Conservation (phyloP, 2,888 invertebrate species). For the Gnatocerus cornutus region DNA sequence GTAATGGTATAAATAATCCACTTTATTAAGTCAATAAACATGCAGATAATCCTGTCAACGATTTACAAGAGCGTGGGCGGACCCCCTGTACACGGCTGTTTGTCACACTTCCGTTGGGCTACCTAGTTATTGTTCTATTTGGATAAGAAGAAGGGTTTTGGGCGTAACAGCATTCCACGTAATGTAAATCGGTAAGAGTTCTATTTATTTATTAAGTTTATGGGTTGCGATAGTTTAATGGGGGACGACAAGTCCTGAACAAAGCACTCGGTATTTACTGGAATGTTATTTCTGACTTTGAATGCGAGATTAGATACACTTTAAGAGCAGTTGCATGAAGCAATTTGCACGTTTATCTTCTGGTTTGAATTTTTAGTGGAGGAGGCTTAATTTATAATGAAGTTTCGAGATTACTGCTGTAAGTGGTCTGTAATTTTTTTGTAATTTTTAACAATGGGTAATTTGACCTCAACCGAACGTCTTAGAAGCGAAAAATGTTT, state of each 20-base stretch:
- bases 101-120: conserved; percentile 34
- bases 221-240: conserved; percentile 6
- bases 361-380: too few species aligned
- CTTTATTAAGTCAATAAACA: conserved; percentile 54
- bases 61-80: conserved; percentile 49
- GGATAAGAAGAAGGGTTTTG: neutral
- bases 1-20: conserved; percentile 53
- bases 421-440: neutral
- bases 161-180: neutral
- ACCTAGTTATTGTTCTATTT: conserved; percentile 25
- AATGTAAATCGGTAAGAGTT: neutral
- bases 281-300: conserved; percentile 13
- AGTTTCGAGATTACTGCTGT: too few species aligned
- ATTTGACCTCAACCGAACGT: conserved; percentile 1
- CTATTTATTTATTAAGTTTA: neutral
- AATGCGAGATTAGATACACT: neutral
- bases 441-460: neutral
- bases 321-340: neutral
- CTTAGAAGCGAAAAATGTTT: neutral
- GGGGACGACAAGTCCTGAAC: conserved; percentile 6
- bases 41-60: conserved; percentile 53
- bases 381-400: too few species aligned
- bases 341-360: neutral
- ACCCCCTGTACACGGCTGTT: conserved; percentile 25
- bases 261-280: neutral